Evolutionary conservation across 2,797 vertebrate species (phyloP).

Genomic region (Gambusia yucatana): DNA sequence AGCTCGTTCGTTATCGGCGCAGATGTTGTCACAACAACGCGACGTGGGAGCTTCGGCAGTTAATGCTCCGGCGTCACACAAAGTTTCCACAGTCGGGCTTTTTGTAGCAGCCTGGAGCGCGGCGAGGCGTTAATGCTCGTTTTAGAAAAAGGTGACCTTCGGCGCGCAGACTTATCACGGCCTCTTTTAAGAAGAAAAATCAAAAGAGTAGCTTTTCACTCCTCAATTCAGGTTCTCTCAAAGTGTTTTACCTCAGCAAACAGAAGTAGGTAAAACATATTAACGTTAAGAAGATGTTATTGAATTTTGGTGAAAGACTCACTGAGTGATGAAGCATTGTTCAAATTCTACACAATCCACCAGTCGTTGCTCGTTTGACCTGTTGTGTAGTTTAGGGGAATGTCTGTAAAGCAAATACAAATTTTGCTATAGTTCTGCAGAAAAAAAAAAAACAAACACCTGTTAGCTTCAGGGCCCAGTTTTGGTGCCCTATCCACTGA

Average conservation of each 20-base stretch:
- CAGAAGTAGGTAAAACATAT: background rate
- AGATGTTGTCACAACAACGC: constrained; percentile 57
- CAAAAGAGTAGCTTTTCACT: background rate
- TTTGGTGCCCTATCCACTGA: no score
- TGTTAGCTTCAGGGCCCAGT: no score
- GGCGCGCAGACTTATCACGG: background rate
- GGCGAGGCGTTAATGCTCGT: constrained; percentile 20
- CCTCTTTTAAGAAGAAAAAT: background rate
- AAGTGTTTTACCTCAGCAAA: background rate
- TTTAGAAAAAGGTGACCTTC: constrained; percentile 4
- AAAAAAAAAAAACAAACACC: no score
- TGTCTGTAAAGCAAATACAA: no score
- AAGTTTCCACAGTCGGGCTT: constrained; percentile 30
- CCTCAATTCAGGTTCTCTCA: background rate
- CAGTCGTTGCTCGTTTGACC: no score
- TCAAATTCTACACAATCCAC: no score
- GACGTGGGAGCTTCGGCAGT: constrained; percentile 50
- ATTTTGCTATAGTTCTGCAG: no score
- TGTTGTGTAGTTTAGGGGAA: no score
- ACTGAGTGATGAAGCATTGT: no score
- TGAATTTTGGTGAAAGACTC: background rate
- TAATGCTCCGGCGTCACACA: constrained; percentile 34
- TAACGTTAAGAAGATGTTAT: background rate
- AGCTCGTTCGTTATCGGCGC: constrained; percentile 38
- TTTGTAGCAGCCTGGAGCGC: constrained; percentile 30